Conservation (phyloP, 2,888 invertebrate genomes). For the Cetonia aurata region DNA sequence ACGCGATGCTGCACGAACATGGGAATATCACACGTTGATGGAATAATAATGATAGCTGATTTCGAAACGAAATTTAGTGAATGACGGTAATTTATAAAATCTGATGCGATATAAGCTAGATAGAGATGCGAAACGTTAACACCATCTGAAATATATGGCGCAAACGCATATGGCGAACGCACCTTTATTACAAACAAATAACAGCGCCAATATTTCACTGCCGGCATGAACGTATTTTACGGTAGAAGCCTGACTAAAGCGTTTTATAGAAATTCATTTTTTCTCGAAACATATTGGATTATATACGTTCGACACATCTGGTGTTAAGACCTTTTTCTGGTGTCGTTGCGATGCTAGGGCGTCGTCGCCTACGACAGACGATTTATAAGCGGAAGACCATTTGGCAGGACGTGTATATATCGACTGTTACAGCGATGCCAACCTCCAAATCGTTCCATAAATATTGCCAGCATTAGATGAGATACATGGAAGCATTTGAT, state of each 20-base stretch:
- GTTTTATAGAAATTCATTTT: slow-evolving; percentile 40
- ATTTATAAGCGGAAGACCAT: slow-evolving; percentile 40
- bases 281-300: slow-evolving; percentile 35
- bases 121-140: too few species aligned
- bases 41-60: too few species aligned
- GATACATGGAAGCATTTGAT: slow-evolving; percentile 34
- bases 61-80: too few species aligned
- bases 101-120: too few species aligned
- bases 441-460: slow-evolving; percentile 36
- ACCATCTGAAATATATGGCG: too few species aligned
- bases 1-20: too few species aligned
- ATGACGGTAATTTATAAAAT: too few species aligned
- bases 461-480: slow-evolving; percentile 33
- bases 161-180: neutral
- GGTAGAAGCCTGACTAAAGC: slow-evolving; percentile 24
- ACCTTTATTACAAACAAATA: slow-evolving; percentile 21
- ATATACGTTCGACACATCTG: slow-evolving; percentile 40
- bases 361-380: slow-evolving; percentile 39
- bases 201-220: slow-evolving; percentile 25
- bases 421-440: slow-evolving; percentile 32
- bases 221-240: slow-evolving; percentile 13
- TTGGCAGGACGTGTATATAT: slow-evolving; percentile 36
- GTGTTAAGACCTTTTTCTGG: slow-evolving; percentile 31
- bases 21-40: too few species aligned
- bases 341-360: slow-evolving; percentile 36